A percentile compares a stretch with the other conserved stretches of the same genome.
These are phyloP conservation scores for Tyto alba DNA, from an alignment of 2,113 vertebrate species.

Conservation along the genomic window DNA sequence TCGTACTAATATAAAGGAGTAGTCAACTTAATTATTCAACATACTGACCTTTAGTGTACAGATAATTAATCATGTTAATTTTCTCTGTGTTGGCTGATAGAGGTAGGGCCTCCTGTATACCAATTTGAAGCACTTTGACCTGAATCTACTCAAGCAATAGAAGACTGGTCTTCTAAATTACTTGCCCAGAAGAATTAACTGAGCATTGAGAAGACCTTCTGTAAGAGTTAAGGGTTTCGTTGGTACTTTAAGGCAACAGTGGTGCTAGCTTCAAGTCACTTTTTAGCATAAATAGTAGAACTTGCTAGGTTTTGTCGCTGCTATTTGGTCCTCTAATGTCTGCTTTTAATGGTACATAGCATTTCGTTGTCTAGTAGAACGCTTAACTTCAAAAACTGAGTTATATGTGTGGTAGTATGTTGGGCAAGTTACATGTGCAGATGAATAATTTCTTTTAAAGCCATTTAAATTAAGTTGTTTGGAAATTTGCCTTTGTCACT, in stretches of 20 bases:
- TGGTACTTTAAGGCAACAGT: neutral
- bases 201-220: neutral
- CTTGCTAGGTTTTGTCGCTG: neutral
- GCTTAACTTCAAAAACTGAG: neutral
- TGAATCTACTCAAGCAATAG: neutral
- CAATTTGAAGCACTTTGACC: neutral
- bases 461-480: neutral
- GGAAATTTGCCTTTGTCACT: neutral
- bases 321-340: neutral
- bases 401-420: neutral
- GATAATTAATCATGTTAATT: neutral
- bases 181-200: neutral
- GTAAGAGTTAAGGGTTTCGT: neutral
- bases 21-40: neutral
- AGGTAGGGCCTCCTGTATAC: neutral
- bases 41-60: neutral
- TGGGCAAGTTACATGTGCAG: neutral
- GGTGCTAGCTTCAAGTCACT: neutral
- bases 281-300: neutral
- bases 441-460: neutral
- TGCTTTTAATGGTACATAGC: neutral
- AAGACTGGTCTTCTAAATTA: neutral
- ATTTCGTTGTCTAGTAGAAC: neutral
- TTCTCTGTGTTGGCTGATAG: neutral
- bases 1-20: neutral